Conservation (phyloP, 2,113 vertebrate genomes). For the Ptychochromis oligacanthus region DNA sequence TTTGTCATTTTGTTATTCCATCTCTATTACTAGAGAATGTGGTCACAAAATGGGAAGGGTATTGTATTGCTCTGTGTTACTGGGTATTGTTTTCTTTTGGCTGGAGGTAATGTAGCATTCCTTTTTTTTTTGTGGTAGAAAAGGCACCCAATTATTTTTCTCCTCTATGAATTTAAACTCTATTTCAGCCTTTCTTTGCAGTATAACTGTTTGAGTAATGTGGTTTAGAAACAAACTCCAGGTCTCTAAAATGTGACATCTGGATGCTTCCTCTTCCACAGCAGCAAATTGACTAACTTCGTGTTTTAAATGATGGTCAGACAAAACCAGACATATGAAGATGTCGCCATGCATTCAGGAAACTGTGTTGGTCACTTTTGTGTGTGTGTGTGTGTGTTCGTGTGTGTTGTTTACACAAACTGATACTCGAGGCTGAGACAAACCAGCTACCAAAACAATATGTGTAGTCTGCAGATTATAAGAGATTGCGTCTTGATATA, state of each 20-base stretch:
- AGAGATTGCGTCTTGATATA: neutral
- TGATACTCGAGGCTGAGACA: neutral
- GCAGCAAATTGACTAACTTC: neutral
- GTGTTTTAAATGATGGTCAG: neutral
- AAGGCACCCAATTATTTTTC: neutral
- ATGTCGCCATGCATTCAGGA: neutral
- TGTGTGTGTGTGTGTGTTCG: neutral
- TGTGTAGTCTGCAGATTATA: neutral
- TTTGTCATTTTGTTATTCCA: neutral
- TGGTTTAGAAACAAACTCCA: too few relatives aligned
- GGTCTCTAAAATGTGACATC: neutral
- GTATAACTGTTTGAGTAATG: too few relatives aligned
- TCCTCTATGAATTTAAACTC: neutral
- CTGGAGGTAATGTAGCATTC: neutral
- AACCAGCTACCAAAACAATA: neutral
- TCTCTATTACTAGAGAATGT: fast-evolving
- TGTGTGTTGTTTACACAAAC: neutral
- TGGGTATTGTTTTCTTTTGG: neutral
- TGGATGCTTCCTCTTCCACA: neutral
- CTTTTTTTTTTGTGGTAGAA: fast-evolving
- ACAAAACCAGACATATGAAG: neutral
- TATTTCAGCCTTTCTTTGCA: neutral
- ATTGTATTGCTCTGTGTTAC: neutral
- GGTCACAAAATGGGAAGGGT: neutral
- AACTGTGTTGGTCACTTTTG: neutral